A percentile compares a stretch with the other conserved stretches of the same genome.
Evolutionary conservation across 1,140 invertebrate species (phyloP).

Genomic region (Drosophila pectinifera): DNA sequence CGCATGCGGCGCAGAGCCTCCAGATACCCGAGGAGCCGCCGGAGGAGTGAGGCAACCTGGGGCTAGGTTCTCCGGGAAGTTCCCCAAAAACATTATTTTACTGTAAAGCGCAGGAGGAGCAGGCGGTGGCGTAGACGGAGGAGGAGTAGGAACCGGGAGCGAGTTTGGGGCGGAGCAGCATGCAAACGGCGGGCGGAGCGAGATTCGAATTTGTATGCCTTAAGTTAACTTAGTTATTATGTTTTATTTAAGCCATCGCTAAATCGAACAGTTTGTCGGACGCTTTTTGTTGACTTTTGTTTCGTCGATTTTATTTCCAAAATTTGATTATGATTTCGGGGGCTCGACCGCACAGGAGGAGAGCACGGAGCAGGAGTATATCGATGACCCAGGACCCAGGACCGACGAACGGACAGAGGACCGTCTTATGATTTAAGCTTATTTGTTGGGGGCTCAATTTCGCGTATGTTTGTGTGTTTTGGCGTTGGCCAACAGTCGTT

Average conservation of each 20-base stretch:
- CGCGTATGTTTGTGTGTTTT: constrained; percentile 33
- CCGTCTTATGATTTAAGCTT: constrained; percentile 61
- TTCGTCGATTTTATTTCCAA: constrained; percentile 22
- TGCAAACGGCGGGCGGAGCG: constrained; percentile 50
- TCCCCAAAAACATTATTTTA: constrained; percentile 54
- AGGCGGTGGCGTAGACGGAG: constrained; percentile 7
- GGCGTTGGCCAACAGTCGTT: constrained; percentile 5
- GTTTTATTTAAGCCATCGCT: constrained; percentile 69
- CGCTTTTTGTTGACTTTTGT: constrained; percentile 54
- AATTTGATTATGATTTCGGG: constrained; percentile 33
- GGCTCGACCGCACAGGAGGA: constrained; percentile 7
- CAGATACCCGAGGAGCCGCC: constrained; percentile 82
- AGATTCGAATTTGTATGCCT: constrained; percentile 66
- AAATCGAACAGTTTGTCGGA: constrained; percentile 44
- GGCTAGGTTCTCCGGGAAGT: constrained; percentile 7
- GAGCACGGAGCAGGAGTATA: constrained; percentile 7
- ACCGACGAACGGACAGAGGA: constrained; percentile 37
- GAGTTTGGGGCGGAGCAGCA: constrained; percentile 47
- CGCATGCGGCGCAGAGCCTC: constrained; percentile 77
- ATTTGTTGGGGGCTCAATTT: constrained; percentile 66
- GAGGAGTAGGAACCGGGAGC: constrained; percentile 19
- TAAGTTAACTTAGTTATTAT: constrained; percentile 80
- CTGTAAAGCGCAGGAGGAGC: constrained; percentile 38
- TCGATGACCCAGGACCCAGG: constrained; percentile 18
- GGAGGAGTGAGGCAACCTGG: constrained; percentile 60